Base-by-base conservation (phyloP, 2,797 vertebrate species). In the Orestias chungarensis region DNA sequence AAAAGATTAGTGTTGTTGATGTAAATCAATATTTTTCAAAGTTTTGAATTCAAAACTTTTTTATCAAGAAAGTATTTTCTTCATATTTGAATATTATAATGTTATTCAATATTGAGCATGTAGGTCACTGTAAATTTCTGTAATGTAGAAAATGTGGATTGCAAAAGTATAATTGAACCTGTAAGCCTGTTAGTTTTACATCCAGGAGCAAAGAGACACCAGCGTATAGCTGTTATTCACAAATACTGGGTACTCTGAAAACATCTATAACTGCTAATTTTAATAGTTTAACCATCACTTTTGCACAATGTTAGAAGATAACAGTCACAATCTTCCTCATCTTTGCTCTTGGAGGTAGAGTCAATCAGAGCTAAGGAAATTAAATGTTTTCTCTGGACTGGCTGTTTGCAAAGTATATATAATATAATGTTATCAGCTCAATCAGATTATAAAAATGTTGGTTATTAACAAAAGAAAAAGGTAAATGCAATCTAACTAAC, bases 21-120 rank as follows among this genome's bases (percentile, higher is more conserved):
- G 72, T 80, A 85, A 83, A 85, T 89, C 73, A 81, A 64, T 43
- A 3, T 38, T 23, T 68, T 46, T 31, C 75, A 79, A 80, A 66
- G 67, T 70, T 71, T 40, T 64, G 44, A 83, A 81, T 70, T 64
- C n/a, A 69, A 87, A n/a, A 83, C 29, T 52, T 33, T 65, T n/a
- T 35, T 44, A 70, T 52, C 29, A 59, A 73, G 70, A 72, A 82
- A 79, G 79, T 15, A 54, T 75, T 88, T 88, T 76, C 76, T 85
- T 79, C 43, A 64, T 31, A 29, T 57, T 27, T 33, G 29, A n/a
- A 33, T 57, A 3, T 57, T 33, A 33, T 33, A 57, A 3, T 18
- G 20, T 57, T 57, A 35, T 31, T 57, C 31, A 33, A 0, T 33
- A 57, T 57, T 33, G 33, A 57, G 29, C 29, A 20, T 31, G 25